phyloP scores from a whole-genome alignment of 37 sponge, comb jelly and placozoan genomes.

The Aphrocallistes beatrix region DNA sequence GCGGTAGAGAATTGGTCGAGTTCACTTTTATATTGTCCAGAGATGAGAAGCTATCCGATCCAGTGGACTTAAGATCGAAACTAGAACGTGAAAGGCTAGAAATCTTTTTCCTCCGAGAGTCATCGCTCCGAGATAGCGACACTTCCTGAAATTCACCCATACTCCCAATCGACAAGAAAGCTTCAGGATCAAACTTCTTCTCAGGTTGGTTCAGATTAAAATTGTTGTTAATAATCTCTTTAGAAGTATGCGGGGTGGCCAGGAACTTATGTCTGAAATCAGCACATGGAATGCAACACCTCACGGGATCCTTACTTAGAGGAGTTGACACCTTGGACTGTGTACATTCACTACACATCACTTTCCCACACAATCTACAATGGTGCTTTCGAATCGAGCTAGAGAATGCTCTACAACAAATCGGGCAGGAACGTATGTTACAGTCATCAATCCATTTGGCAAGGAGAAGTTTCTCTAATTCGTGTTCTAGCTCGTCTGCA shows the following conservation, averaged over 20 bases:
- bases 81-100: background rate
- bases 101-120: background rate
- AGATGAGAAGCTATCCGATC: background rate
- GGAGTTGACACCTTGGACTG: background rate
- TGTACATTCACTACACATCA: background rate
- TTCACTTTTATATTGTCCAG: background rate
- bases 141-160: background rate
- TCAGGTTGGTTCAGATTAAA: too few relatives aligned
- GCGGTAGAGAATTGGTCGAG: background rate
- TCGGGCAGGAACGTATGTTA: background rate
- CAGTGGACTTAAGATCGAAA: background rate
- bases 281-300: background rate
- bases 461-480: background rate
- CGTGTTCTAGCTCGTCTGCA: background rate
- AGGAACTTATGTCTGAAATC: background rate
- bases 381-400: background rate
- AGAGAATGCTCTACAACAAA: background rate
- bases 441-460: conserved; percentile 8
- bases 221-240: conserved; percentile 6
- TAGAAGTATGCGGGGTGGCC: background rate
- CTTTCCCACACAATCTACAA: background rate
- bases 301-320: background rate
- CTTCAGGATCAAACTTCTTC: background rate
- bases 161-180: background rate
- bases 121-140: background rate